Evolutionary conservation across 2,888 invertebrate genomes (phyloP).

Genomic region (Drosophila mimetica): DNA sequence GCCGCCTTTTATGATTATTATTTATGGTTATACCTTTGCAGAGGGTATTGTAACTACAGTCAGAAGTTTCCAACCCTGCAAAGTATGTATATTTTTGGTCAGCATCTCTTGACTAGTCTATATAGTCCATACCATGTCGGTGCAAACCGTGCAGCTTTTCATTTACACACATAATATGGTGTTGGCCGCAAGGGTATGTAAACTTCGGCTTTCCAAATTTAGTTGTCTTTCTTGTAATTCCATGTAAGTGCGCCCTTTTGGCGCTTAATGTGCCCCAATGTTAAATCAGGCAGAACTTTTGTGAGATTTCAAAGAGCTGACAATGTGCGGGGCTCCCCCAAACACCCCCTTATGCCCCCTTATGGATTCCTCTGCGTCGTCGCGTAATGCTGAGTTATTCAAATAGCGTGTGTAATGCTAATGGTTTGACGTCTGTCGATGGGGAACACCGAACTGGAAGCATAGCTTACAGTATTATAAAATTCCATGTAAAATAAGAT

Average conservation of each 20-base stretch:
- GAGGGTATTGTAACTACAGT: no score
- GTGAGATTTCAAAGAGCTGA: slow-evolving; percentile 68
- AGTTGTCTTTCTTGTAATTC: slow-evolving; percentile 20
- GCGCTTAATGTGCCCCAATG: slow-evolving; percentile 48
- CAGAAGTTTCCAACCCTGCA: no score
- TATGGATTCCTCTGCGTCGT: no score
- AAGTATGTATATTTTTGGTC: no score
- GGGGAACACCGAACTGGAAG: not conserved
- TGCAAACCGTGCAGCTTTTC: no score
- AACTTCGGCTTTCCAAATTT: no score
- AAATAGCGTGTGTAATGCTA: slow-evolving; percentile 78
- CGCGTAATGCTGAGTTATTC: slow-evolving; percentile 73
- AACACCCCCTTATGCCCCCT: not conserved
- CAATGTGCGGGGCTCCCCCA: slow-evolving; percentile 55
- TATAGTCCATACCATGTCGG: no score
- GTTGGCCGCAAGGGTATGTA: no score
- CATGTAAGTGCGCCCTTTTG: slow-evolving; percentile 26
- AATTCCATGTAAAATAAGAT: not conserved
- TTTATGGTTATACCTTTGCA: slow-evolving; percentile 53
- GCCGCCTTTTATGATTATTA: slow-evolving; percentile 57
- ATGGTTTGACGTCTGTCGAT: slow-evolving; percentile 47
- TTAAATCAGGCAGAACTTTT: slow-evolving; percentile 76
- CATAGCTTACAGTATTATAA: not conserved
- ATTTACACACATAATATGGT: no score
- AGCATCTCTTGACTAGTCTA: no score